Evolutionary conservation across 1,140 invertebrate species (phyloP).

Genomic region (Brevipalpus yothersi): DNA sequence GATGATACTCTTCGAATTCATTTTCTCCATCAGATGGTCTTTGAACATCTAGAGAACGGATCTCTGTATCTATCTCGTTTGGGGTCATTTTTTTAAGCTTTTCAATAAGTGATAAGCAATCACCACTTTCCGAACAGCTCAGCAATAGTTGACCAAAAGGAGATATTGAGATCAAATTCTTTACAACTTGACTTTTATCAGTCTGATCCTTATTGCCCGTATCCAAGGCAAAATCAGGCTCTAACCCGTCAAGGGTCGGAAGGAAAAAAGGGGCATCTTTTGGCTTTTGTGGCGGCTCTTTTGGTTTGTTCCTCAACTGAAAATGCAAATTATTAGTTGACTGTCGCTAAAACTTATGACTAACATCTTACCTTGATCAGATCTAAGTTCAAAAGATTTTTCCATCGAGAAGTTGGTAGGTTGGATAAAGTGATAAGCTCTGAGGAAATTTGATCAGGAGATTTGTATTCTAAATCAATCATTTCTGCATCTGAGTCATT

Average conservation of each 20-base stretch:
- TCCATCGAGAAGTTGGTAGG: constrained; percentile 65
- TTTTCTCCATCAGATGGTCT: constrained; percentile 30
- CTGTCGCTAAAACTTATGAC: neutral
- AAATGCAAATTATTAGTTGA: neutral
- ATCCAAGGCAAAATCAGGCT: constrained; percentile 45
- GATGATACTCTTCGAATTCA: constrained; percentile 2
- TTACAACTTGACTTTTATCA: constrained; percentile 8
- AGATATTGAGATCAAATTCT: constrained; percentile 8
- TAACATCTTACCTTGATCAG: constrained; percentile 40
- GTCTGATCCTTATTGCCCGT: constrained; percentile 3
- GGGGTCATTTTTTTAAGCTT: constrained; percentile 57
- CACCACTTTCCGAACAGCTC: neutral
- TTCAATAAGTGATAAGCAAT: constrained; percentile 27
- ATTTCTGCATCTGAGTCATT: constrained; percentile 19
- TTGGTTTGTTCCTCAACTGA: constrained; percentile 61
- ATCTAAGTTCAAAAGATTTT: constrained; percentile 72
- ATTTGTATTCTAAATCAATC: constrained; percentile 31
- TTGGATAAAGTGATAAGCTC: constrained; percentile 65
- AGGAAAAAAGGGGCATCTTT: constrained; percentile 84
- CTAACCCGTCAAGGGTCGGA: constrained; percentile 57
- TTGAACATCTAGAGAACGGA: constrained; percentile 35
- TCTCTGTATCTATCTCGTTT: constrained; percentile 65
- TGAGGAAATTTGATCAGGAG: constrained; percentile 48
- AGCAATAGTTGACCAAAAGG: constrained; percentile 5
- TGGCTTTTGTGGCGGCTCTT: constrained; percentile 45